Base-by-base conservation (phyloP, 2,888 invertebrate species). In the Coecobrya sp. region DNA sequence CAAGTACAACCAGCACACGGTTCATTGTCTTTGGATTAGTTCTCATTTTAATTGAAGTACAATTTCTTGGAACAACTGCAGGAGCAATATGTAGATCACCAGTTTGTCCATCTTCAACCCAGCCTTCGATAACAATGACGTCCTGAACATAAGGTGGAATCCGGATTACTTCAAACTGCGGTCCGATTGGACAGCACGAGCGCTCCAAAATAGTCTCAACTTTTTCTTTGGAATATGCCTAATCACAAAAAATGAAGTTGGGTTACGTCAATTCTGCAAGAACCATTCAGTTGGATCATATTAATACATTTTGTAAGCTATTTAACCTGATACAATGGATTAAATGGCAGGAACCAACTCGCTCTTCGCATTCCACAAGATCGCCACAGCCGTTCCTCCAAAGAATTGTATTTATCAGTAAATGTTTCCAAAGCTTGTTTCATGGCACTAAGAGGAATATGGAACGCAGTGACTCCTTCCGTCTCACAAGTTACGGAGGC, bases 361-460 rank as follows among this genome's bases (percentile, higher is more conserved):
- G 97, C 96, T 0, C 97, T 93, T 92, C 97, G 96, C 85, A 97
- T 96, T 16, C 97, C 97, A 49, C 97, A 96, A 87, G 96, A 96
- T 0, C 96, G 96, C 97, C 97, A 97, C 96, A 97, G 96, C 1
- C 96, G 95, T n/a, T 96, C 96, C 95, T 97, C 96, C 13, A 97
- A 95, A 0, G 97, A 96, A 79, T 95, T 95, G 5, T 96, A 90
- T 95, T 96, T 95, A 96, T 96, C 19, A 95, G 87, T 92, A 91
- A 95, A 96, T 81, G 94, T 94, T 3, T 94, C 93, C 45, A 96
- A 92, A 4, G 96, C 96, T 42, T 95, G 90, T 27, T 95, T 94
- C 95, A 96, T 94, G 0, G 76, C 93, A 10, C 55, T 65, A 65
- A 84, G 19, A 0, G 95, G 93, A 27, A 95, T 93, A 42, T 93